phyloP scores from a whole-genome alignment of 1,140 invertebrate genomes.

The Whitmania pigra region DNA sequence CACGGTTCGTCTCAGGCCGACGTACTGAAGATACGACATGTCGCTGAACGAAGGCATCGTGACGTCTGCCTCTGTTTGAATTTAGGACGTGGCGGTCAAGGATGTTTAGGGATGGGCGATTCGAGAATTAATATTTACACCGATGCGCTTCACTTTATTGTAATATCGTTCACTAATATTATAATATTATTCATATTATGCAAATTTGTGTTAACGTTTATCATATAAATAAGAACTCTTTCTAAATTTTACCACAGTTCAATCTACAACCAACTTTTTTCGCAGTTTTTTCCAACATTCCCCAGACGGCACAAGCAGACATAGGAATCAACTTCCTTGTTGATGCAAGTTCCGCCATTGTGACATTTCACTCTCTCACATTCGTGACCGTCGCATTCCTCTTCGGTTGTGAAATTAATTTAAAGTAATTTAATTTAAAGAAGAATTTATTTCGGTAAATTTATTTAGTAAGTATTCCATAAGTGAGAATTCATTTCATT shows the following conservation, averaged over 20 bases:
- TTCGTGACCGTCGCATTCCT: conserved; percentile 70
- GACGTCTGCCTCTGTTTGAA: conserved; percentile 32
- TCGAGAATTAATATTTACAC: no score
- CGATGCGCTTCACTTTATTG: no score
- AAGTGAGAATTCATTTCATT: no score
- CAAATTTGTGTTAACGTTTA: neutral
- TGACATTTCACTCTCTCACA: conserved; percentile 72
- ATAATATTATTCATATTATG: neutral
- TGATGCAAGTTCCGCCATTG: conserved; percentile 79
- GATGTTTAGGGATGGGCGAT: no score
- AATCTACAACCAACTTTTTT: conserved; percentile 56
- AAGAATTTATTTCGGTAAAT: no score
- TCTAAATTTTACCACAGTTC: no score
- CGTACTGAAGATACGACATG: conserved; percentile 45
- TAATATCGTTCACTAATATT: no score
- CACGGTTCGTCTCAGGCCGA: conserved; percentile 58
- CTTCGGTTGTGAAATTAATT: conserved; percentile 42
- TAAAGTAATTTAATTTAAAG: no score
- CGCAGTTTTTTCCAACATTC: conserved; percentile 74
- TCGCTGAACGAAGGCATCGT: conserved; percentile 78
- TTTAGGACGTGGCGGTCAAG: no score
- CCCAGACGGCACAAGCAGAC: conserved; percentile 80
- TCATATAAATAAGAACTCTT: conserved; percentile 25
- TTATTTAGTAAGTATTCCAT: no score
- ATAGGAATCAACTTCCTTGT: conserved; percentile 55